A percentile compares a stretch with the other conserved stretches of the same genome.
These are phyloP conservation scores for Philhelius pedissequus DNA, from an alignment of 2,888 invertebrate genomes.

Conservation along the genomic window DNA sequence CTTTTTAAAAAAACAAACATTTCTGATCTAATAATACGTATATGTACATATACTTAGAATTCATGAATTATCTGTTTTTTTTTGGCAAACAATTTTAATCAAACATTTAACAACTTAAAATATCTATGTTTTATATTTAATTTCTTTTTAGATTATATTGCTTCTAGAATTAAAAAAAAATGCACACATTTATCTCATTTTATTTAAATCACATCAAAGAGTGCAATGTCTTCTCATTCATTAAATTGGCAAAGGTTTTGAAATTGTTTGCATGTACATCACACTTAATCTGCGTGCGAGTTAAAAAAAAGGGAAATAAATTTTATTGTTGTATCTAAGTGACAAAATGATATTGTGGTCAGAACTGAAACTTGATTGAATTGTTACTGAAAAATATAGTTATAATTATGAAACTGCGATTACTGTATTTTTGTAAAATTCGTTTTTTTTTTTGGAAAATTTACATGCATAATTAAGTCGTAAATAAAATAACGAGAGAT, in stretches of 20 bases:
- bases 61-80: neutral
- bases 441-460: too few species aligned
- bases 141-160: constrained; percentile 7
- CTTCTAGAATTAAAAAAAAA: constrained; percentile 1
- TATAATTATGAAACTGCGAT: too few species aligned
- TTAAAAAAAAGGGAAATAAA: neutral
- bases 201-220: neutral
- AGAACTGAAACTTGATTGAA: too few species aligned
- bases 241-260: neutral
- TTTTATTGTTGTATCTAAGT: too few species aligned
- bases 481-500: too few species aligned
- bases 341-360: too few species aligned
- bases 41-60: neutral
- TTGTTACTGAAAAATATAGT: too few species aligned
- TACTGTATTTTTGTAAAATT: too few species aligned
- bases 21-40: neutral
- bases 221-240: constrained; percentile 30
- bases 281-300: constrained; percentile 31
- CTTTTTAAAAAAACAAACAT: too few species aligned
- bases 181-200: neutral
- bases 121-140: neutral
- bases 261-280: neutral
- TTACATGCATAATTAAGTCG: too few species aligned
- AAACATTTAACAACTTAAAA: neutral
- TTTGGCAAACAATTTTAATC: neutral